A percentile compares a stretch with the other conserved stretches of the same genome.
Conservation (phyloP, 37 sponge, comb jelly and placozoan species). For the Dysidea cf. avara region DNA sequence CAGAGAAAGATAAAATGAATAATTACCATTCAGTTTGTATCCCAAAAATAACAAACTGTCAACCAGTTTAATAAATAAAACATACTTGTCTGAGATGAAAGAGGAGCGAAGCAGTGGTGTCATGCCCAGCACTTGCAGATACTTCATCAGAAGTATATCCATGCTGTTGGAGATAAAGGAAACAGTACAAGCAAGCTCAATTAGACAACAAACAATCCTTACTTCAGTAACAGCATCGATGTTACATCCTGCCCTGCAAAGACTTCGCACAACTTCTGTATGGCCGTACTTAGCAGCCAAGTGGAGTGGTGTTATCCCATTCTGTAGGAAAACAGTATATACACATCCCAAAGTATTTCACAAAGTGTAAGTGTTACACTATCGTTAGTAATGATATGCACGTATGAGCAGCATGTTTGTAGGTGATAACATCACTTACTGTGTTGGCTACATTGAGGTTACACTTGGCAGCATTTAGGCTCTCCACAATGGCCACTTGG, state of each 20-base stretch:
- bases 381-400: too few species aligned
- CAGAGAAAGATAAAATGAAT: too few species aligned
- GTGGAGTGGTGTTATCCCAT: slow-evolving; percentile 78
- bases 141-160: slow-evolving; percentile 77
- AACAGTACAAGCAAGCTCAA: neutral
- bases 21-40: too few species aligned
- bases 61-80: too few species aligned
- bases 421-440: slow-evolving; percentile 28
- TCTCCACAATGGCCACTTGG: slow-evolving; percentile 66
- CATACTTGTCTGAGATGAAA: slow-evolving; percentile 61
- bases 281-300: slow-evolving; percentile 85
- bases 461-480: slow-evolving; percentile 65
- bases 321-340: slow-evolving; percentile 4
- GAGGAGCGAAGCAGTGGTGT: slow-evolving; percentile 54
- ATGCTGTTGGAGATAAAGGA: slow-evolving; percentile 21
- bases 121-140: slow-evolving; percentile 54
- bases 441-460: slow-evolving; percentile 63
- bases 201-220: too few species aligned
- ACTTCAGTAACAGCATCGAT: slow-evolving; percentile 54
- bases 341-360: neutral
- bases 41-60: too few species aligned
- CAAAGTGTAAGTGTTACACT: too few species aligned
- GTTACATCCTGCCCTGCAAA: slow-evolving; percentile 76
- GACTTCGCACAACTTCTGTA: slow-evolving; percentile 68
- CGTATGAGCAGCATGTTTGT: neutral